Percentiles rank a stretch among this genome's conserved stretches.
Evolutionary conservation across 30 jellyfish, hydroid and myxozoan genomes (phyloP).

Genomic region (Turritopsis rubra): DNA sequence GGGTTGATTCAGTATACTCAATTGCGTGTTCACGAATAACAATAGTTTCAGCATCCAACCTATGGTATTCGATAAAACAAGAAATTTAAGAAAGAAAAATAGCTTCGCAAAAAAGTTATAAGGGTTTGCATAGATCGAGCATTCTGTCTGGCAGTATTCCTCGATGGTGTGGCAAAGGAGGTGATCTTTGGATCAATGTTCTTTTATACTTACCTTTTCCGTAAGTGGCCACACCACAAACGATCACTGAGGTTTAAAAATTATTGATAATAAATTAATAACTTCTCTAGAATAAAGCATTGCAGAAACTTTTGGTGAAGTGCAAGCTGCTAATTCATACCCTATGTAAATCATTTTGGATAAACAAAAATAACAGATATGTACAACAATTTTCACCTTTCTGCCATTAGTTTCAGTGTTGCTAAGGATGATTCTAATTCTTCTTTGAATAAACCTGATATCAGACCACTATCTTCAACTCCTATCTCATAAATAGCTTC

Average conservation of each 20-base stretch:
- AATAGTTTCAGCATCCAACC: constrained; percentile 89
- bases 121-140: not conserved
- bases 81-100: not conserved
- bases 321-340: too few relatives aligned
- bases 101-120: not conserved
- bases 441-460: constrained; percentile 71
- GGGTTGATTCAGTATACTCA: not conserved
- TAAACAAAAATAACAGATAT: not conserved
- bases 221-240: too few relatives aligned
- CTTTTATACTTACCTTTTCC: too few relatives aligned
- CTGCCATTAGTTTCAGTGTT: constrained; percentile 61
- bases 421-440: constrained; percentile 82
- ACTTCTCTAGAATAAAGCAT: not conserved
- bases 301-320: too few relatives aligned
- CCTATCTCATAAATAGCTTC: constrained; percentile 98
- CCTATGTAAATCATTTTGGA: not conserved
- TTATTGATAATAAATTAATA: not conserved
- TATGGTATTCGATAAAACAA: too few relatives aligned
- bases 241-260: too few relatives aligned
- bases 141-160: too few relatives aligned
- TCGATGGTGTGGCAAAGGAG: too few relatives aligned
- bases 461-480: constrained; percentile 85
- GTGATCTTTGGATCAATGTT: too few relatives aligned
- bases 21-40: constrained; percentile 57
- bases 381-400: constrained; percentile 39